Conservation (phyloP, 2,888 invertebrate genomes). For the Tenthredo mesomela region DNA sequence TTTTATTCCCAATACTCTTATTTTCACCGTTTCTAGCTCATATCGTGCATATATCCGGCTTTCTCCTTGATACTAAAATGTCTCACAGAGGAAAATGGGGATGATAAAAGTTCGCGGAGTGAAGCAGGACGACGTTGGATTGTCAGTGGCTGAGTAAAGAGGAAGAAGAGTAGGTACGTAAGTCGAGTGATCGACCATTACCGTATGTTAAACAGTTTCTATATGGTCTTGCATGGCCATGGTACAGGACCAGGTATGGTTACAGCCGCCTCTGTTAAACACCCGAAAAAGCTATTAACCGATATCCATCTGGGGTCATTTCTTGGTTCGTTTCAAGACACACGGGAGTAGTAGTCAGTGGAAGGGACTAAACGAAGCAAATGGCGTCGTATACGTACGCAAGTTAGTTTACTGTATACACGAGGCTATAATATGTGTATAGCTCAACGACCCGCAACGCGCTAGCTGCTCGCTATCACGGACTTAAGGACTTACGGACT, state of each 20-base stretch:
- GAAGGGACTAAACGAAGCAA: slow-evolving; percentile 33
- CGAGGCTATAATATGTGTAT: slow-evolving; percentile 44
- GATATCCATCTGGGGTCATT: slow-evolving; percentile 75
- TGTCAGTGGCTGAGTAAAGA: not conserved
- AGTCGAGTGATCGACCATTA: slow-evolving; percentile 58
- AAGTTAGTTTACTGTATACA: slow-evolving; percentile 49
- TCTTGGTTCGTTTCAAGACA: slow-evolving; percentile 60
- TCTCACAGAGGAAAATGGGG: not conserved
- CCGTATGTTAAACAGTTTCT: slow-evolving; percentile 64
- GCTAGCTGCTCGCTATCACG: slow-evolving; percentile 63
- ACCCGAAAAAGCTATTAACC: slow-evolving; percentile 74
- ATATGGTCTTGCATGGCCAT: slow-evolving; percentile 53
- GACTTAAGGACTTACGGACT: not conserved
- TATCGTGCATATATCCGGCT: not conserved
- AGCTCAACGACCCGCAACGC: slow-evolving; percentile 34
- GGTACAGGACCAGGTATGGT: not conserved
- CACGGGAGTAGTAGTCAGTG: slow-evolving; percentile 4
- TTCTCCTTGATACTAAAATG: not conserved
- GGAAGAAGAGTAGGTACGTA: not conserved
- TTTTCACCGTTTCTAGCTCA: not conserved
- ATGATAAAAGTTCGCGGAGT: not conserved
- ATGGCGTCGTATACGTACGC: slow-evolving; percentile 49
- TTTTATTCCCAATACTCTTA: not conserved
- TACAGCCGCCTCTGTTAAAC: slow-evolving; percentile 57
- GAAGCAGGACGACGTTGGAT: not conserved